Evolutionary conservation across 1,140 invertebrate species (phyloP), one percentile per base, ranked within the genome.

Genomic region (Pogonognathellus flavescens): DNA sequence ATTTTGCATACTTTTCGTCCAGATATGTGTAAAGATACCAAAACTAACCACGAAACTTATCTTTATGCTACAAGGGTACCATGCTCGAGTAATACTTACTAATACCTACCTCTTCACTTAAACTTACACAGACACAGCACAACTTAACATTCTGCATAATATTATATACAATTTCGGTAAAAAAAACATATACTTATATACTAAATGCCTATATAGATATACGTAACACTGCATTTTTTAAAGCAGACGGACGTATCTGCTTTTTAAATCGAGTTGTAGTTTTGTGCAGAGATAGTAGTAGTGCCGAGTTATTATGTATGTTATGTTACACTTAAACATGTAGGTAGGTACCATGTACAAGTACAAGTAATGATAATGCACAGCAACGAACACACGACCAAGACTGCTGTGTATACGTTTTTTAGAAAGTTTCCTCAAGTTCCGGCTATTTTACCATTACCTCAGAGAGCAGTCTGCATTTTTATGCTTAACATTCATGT

Each of bases 361-460:
- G 6, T 41, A 41, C 31, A 41, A 41, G 31, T 41, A 41, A 41
- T 41, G 31, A 1, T 41, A 41, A 41, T 41, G 31, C 6, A n/a
- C n/a, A 41, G 31, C 31, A 41, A n/a, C n/a, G 31, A 3, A 41
- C 31, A 41, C 31, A 41, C 31, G 31, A 41, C 31, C 31, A 41
- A 1, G 31, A 41, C 31, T 41, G 31, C 31, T 41, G 31, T n/a
- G n/a, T n/a, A n/a, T 41, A 41, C 31, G 31, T 25, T 66, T 66
- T 66, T 66, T 66, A 66, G 62, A 66, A 66, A 66, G 62, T 66
- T 66, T 66, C 62, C 62, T 60, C n/a, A 66, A 66, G 62, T 66
- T 66, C 62, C 62, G 62, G 62, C 62, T 66, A 66, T 25, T 66
- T 66, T 66, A 25, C 18, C 22, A 25, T 11, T 31, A 66, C 22